These are phyloP conservation scores for Drosophila burlai DNA, from an alignment of 1,140 invertebrate genomes.

Conservation along the genomic window DNA sequence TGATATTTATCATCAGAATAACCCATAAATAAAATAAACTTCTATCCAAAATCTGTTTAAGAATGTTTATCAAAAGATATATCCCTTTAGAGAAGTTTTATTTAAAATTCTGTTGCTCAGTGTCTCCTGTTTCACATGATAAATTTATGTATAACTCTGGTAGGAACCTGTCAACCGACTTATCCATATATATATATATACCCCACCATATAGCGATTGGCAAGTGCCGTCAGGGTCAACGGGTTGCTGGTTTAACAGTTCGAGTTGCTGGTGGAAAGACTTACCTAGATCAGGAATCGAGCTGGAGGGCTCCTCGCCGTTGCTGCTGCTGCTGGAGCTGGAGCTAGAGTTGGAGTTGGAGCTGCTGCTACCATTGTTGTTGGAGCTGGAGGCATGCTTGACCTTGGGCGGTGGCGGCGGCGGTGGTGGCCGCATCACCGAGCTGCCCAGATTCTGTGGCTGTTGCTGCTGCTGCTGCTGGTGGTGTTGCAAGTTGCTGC, in stretches of 20 bases:
- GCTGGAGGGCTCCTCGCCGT: constrained; percentile 91
- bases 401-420: constrained; percentile 87
- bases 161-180: constrained; percentile 46
- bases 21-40: too few species aligned
- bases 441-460: constrained; percentile 40
- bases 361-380: constrained; percentile 15
- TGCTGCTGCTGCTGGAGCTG: constrained; percentile 28
- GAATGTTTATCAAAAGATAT: background rate
- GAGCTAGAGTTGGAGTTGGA: background rate
- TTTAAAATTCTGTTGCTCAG: constrained; percentile 8
- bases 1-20: too few species aligned
- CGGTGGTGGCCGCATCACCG: constrained; percentile 87
- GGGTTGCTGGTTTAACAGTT: constrained; percentile 47
- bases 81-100: background rate
- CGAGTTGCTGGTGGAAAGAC: constrained; percentile 55
- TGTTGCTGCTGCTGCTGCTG: constrained; percentile 38
- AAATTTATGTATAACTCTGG: background rate
- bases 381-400: constrained; percentile 66
- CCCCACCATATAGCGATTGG: constrained; percentile 43
- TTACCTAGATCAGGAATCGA: constrained; percentile 94
- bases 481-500: constrained; percentile 46
- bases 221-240: constrained; percentile 75
- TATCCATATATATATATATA: constrained; percentile 4
- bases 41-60: too few species aligned
- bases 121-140: constrained; percentile 3